Base-by-base conservation (phyloP, 2,888 invertebrate species). In the Trimorus sp. region DNA sequence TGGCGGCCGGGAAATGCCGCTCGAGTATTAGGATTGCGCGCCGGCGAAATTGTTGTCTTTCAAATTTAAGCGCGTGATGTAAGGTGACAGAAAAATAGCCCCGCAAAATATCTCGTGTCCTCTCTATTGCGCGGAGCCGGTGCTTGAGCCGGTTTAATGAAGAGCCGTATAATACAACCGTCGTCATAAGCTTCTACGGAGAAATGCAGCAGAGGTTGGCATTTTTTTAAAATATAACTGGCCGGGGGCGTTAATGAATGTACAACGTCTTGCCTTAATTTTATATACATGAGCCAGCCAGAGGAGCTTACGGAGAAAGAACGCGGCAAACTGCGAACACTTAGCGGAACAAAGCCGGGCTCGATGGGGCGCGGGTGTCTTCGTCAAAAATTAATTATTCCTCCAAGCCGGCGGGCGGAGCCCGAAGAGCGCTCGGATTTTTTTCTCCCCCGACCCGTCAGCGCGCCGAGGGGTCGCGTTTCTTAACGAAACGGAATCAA, bases 81-180 rank as follows among this genome's bases (percentile, higher is more conserved):
- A 65, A 80, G 62, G 66, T 49, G 66, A 68, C 56, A 48, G 65
- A 62, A 77, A 74, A 74, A 74, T 74, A 26, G 14, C 56, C 66
- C 73, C 73, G 68, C 78, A 54, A 71, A n/a, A 60, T 71, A 71
- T 74, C 59, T 71, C 62, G 58, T 54, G 74, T 69, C 69, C 53
- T 63, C 56, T n/a, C 49, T 73, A 83, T 83, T 82, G 83, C 81
- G 79, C 81, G 82, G 84, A 85, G 85, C 83, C 82, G 71, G 78
- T 36, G 54, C 69, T 78, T 74, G 83, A 86, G 86, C 84, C 84
- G 83, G 84, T 84, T 85, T 86, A 87, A 88, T 86, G 86, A 86
- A 88, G 85, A 85, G 84, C 83, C 84, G 87, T 85, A 85, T 84
- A 84, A 86, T 83, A 84, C 79, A 83, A 83, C 66, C 77, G 77